phyloP scores from a whole-genome alignment of 2,113 vertebrate species.

The Larimichthys polyactis region DNA sequence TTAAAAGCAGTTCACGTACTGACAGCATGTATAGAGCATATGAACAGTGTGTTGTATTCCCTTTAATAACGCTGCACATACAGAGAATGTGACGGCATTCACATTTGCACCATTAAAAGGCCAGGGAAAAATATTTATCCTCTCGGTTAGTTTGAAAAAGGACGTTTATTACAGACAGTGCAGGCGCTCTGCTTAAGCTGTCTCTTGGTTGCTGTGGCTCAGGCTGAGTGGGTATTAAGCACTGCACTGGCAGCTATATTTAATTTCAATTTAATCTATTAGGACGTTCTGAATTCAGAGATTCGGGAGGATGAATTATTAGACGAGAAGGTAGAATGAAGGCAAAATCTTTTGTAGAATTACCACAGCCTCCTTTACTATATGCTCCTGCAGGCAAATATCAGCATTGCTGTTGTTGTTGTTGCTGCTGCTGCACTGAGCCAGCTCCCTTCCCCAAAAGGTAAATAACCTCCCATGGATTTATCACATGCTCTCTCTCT shows the following conservation, averaged over 20 bases:
- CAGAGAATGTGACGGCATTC: not conserved
- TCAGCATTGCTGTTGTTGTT: constrained; percentile 15
- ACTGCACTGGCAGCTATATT: constrained; percentile 46
- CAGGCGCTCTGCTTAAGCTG: constrained; percentile 36
- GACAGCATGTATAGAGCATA: not conserved
- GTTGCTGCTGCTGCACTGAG: constrained; percentile 41
- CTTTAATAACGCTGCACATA: not conserved
- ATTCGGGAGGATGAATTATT: constrained; percentile 44
- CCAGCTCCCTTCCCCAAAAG: constrained; percentile 49
- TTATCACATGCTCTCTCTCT: constrained; percentile 43
- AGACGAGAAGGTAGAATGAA: constrained; percentile 23
- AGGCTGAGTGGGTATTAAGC: constrained; percentile 52
- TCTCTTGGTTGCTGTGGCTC: constrained; percentile 42
- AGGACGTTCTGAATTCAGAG: constrained; percentile 44
- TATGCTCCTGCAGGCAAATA: constrained; percentile 5
- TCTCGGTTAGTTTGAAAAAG: constrained; percentile 36
- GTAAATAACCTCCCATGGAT: constrained; percentile 70
- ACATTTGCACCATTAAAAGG: constrained; percentile 7
- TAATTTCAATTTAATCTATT: constrained; percentile 66
- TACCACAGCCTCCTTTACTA: not conserved
- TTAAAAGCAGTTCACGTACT: not conserved
- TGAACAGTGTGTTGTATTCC: constrained; percentile 6
- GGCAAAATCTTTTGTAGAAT: constrained; percentile 20
- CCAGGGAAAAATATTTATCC: constrained; percentile 9
- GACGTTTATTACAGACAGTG: constrained; percentile 24